phyloP scores from a whole-genome alignment of 2,113 vertebrate genomes.

The Steatornis caripensis region DNA sequence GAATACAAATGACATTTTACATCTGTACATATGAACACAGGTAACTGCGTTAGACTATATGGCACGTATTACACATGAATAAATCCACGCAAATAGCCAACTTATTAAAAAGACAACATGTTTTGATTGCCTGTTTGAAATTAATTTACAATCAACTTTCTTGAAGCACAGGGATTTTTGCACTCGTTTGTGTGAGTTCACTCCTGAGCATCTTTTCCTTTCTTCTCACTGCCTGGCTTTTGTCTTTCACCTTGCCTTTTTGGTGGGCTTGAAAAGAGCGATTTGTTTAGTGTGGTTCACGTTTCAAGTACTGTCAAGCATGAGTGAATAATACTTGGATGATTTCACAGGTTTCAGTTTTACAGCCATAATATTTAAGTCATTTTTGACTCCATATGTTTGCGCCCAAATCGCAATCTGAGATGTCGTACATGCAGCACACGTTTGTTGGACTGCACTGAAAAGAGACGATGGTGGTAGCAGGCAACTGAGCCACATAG shows the following conservation, averaged over 20 bases:
- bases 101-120: background rate
- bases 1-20: accelerated
- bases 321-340: background rate
- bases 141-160: background rate
- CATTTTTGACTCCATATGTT: background rate
- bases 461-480: background rate
- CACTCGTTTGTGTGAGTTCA: background rate
- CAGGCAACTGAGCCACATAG: background rate
- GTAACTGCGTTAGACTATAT: background rate
- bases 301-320: background rate
- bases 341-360: background rate
- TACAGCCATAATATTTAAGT: background rate
- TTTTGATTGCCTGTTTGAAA: background rate
- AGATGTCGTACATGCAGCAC: background rate
- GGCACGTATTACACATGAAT: background rate
- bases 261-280: background rate
- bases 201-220: background rate
- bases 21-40: accelerated
- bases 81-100: background rate
- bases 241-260: background rate
- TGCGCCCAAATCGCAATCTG: background rate
- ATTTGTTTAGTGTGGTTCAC: background rate
- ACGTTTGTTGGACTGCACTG: accelerated
- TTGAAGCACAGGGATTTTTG: background rate
- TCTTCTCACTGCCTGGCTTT: background rate